phyloP scores from a whole-genome alignment of 2,888 invertebrate species.

The Caenorhabditis auriculariae region DNA sequence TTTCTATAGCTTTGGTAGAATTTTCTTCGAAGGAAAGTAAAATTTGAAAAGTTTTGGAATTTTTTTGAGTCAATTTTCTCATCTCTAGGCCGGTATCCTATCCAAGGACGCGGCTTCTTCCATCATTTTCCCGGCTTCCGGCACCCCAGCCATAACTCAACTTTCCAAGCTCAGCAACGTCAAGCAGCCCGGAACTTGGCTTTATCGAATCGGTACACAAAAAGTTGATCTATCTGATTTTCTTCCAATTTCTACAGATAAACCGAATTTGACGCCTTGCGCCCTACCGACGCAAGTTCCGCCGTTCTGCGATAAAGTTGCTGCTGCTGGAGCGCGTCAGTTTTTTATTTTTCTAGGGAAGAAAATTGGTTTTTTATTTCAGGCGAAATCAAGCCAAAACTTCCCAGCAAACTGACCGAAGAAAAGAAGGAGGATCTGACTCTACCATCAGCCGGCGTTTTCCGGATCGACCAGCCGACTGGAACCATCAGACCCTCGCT shows the following conservation, averaged over 20 bases:
- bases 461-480: constrained; percentile 18
- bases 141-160: constrained; percentile 56
- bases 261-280: constrained; percentile 46
- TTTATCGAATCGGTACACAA: constrained; percentile 48
- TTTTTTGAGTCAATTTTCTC: background rate
- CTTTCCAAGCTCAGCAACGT: constrained; percentile 57
- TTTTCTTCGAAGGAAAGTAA: background rate
- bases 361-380: too few relatives aligned
- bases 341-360: too few relatives aligned
- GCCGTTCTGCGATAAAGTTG: constrained; percentile 59
- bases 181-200: constrained; percentile 57
- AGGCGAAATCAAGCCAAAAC: background rate
- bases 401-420: too few relatives aligned
- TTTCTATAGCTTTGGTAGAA: background rate
- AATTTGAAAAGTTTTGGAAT: background rate
- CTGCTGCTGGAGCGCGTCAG: too few relatives aligned
- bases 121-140: constrained; percentile 59
- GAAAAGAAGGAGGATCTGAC: constrained; percentile 27
- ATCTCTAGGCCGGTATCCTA: constrained; percentile 54
- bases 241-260: constrained; percentile 29
- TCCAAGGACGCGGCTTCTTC: constrained; percentile 48
- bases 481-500: constrained; percentile 26
- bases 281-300: constrained; percentile 50
- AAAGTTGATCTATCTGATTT: too few relatives aligned
- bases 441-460: constrained; percentile 19